These are phyloP conservation scores for Amblyjoppa proteus DNA, from an alignment of 2,888 invertebrate genomes.

Conservation along the genomic window DNA sequence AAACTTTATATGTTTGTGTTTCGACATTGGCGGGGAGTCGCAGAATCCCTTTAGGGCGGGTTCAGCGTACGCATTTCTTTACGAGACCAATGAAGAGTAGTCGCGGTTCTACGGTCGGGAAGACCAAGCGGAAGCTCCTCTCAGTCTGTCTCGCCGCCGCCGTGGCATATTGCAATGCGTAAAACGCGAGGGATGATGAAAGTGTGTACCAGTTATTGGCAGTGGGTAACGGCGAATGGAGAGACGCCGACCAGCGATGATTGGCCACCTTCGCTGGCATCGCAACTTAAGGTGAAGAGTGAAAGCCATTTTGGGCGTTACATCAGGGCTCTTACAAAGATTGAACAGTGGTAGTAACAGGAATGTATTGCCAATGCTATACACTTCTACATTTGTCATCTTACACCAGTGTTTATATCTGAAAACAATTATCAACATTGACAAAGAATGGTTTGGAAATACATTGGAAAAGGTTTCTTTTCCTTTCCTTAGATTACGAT, in stretches of 20 bases:
- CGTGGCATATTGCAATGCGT: constrained; percentile 61
- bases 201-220: constrained; percentile 34
- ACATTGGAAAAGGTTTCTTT: no score
- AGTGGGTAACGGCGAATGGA: not conserved
- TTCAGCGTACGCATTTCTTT: constrained; percentile 58
- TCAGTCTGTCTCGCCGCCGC: constrained; percentile 60
- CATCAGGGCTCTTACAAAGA: no score
- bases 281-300: not conserved
- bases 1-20: constrained; percentile 59
- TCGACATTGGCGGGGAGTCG: constrained; percentile 61
- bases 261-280: not conserved
- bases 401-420: no score
- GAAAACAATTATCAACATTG: no score
- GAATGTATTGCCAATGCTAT: no score
- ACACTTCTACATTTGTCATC: no score
- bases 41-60: constrained; percentile 52
- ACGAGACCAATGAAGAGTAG: constrained; percentile 63
- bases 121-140: constrained; percentile 53
- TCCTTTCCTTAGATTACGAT: no score
- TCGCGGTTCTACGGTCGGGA: constrained; percentile 21
- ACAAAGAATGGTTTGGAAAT: no score
- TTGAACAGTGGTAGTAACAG: no score
- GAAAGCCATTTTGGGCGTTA: not conserved
- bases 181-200: constrained; percentile 34
- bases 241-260: constrained; percentile 31